Evolutionary conservation across 2,113 vertebrate species (phyloP).

Genomic region (Calidris pugnax): DNA sequence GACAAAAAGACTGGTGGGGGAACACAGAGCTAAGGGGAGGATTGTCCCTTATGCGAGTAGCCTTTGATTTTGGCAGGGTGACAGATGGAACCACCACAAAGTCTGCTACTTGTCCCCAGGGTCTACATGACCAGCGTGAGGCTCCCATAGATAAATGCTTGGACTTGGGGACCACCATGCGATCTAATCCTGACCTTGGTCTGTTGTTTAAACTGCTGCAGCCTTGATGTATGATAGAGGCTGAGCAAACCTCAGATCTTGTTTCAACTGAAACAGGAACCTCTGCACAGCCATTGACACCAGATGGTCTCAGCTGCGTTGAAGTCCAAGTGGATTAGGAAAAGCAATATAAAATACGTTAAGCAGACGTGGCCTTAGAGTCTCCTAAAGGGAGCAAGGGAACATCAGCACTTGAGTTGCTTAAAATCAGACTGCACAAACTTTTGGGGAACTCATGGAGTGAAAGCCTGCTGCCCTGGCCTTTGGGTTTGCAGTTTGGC

Average conservation of each 20-base stretch:
- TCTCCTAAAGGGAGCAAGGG: neutral
- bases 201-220: neutral
- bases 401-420: neutral
- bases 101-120: neutral
- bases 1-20: neutral
- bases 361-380: neutral
- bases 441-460: neutral
- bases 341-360: neutral
- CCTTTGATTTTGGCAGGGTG: neutral
- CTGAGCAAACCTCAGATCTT: neutral
- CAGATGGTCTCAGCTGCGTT: neutral
- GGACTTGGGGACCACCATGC: fast-evolving
- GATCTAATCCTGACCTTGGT: neutral
- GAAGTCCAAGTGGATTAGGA: neutral
- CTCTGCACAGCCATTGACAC: neutral
- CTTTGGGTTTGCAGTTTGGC: neutral
- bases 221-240: neutral
- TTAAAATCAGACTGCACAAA: neutral
- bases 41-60: neutral
- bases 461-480: fast-evolving
- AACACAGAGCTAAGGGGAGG: neutral
- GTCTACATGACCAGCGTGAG: fast-evolving
- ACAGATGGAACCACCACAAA: neutral
- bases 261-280: neutral
- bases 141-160: neutral